Evolutionary conservation across 2,797 vertebrate genomes (phyloP).

Genomic region (Rhinogobio ventralis): DNA sequence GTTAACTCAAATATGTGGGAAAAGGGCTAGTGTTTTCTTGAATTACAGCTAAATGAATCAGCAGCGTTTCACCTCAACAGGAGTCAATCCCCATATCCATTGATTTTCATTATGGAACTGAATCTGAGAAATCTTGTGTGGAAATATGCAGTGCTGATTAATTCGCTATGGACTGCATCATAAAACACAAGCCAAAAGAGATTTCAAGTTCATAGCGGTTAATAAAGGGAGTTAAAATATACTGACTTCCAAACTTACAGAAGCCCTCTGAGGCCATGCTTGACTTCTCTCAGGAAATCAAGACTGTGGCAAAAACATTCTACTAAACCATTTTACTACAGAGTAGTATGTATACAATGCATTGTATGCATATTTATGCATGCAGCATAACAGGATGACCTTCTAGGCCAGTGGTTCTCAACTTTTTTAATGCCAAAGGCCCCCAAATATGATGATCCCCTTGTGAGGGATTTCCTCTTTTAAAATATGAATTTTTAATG

Average conservation of each 20-base stretch:
- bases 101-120: background rate
- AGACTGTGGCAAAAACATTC: background rate
- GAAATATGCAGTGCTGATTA: slow-evolving; percentile 13
- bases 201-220: background rate
- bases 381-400: background rate
- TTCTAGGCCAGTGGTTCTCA: background rate
- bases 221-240: background rate
- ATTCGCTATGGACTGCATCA: background rate
- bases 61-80: background rate
- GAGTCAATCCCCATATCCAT: background rate
- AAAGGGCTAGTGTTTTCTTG: background rate
- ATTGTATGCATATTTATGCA: background rate
- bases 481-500: background rate
- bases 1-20: background rate
- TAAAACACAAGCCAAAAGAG: background rate
- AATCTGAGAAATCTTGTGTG: background rate
- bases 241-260: background rate
- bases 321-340: background rate
- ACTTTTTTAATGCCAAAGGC: background rate
- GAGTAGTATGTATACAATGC: background rate
- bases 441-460: background rate
- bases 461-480: background rate
- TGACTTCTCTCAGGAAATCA: background rate
- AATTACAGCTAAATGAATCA: slow-evolving; percentile 10
- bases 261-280: background rate